Evolutionary conservation across 2,888 invertebrate species (phyloP).

Genomic region (Neoscelio sp.): DNA sequence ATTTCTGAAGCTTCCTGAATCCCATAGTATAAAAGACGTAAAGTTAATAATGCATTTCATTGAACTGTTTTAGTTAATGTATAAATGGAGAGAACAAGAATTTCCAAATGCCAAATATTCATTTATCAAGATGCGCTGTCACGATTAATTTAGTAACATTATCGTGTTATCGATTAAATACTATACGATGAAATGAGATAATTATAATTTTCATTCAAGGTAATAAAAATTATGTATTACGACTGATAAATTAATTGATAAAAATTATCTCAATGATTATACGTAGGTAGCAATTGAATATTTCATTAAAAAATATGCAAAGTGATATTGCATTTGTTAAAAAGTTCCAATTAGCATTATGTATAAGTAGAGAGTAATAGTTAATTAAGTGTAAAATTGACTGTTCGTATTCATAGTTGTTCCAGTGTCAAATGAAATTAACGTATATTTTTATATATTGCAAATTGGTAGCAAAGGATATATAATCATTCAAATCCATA

Average conservation of each 20-base stretch:
- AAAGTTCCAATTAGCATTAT: background rate
- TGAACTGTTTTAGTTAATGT: too few relatives aligned
- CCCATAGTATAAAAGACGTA: background rate
- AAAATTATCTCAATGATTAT: background rate
- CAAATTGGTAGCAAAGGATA: constrained; percentile 2
- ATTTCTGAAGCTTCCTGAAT: background rate
- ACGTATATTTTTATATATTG: constrained; percentile 14
- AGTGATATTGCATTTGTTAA: background rate
- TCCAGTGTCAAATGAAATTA: constrained; percentile 18
- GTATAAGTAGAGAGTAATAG: constrained; percentile 6
- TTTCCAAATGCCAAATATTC: background rate
- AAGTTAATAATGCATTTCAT: background rate
- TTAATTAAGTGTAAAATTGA: constrained; percentile 17
- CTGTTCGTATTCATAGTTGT: background rate
- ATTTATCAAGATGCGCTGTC: too few relatives aligned
- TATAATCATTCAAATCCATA: background rate
- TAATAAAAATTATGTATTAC: too few relatives aligned
- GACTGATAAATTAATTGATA: too few relatives aligned
- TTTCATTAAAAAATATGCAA: constrained; percentile 4
- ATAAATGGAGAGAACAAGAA: too few relatives aligned
- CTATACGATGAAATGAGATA: too few relatives aligned
- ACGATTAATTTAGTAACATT: too few relatives aligned
- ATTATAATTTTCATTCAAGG: too few relatives aligned
- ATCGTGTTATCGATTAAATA: too few relatives aligned
- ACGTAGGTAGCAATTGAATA: background rate